Base-by-base conservation (phyloP, 1,140 invertebrate species). In the Latrodectus geometricus region DNA sequence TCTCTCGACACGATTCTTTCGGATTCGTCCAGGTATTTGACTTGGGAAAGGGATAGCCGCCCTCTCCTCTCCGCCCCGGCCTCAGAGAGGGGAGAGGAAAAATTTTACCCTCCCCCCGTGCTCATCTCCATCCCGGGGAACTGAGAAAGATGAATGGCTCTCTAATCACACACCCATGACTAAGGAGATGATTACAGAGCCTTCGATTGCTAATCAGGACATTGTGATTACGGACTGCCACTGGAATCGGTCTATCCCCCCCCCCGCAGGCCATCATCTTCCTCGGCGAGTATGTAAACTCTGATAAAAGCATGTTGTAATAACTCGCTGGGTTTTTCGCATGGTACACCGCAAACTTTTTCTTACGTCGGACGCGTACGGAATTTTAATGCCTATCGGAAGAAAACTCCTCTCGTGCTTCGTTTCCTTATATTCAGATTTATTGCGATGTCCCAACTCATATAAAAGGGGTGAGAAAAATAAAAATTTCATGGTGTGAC, bases 141-240 rank as follows among this genome's bases (percentile, higher is more conserved):
- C 49, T 61, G 52, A 84, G 12, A 61, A 76, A 86, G 83, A 86
- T 86, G 68, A 72, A 86, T 86, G 74, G 49, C 54, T 72, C 83
- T 70, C 52, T 86, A 86, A 86, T 86, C 83, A 78, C 83, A 86
- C 75, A 78, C 74, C 65, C 74, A 86, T 77, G 83, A 78, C 83
- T 86, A 86, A 86, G 54, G 83, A 73, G 83, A 86, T 77, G 83
- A 86, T 86, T 86, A 86, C 74, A 86, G 83, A 86, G 83, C 74
- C 20, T 86, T 78, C 83, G 83, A 78, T 78, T 86, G 74, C 83
- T 86, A 86, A 86, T 86, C 83, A 86, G 83, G 83, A 86, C 83
- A 77, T 73, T 76, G 75, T 86, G 83, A 86, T 86, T 86, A 86
- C 49, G 49, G 75, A 86, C 83, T 86, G 83, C 83, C 83, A 86